Evolutionary conservation across 2,797 vertebrate genomes (phyloP), one percentile per base, ranked within the genome.

Genomic region (Sebastes vulpes): DNA sequence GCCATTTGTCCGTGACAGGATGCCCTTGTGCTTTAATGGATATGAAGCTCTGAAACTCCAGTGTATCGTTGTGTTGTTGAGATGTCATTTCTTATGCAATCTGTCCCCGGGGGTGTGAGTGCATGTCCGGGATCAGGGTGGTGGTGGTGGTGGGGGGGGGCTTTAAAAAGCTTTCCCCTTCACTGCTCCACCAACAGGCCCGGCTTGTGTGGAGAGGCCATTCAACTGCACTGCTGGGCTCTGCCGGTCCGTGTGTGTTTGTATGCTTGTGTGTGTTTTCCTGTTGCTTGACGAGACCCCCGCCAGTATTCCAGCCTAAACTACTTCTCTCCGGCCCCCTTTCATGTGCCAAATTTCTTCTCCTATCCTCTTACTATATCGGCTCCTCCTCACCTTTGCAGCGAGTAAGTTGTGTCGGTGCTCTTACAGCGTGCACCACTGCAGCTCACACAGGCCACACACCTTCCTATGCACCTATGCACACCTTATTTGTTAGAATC

Each of bases 131-230:
- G 81, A 88, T 82, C 84, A 84, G 79, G 79, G 76, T 38, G 35
- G 35, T 38, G 35, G 35, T 35, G 32, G 35, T 35, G 35, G 32
- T 1, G 11, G 32, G 78, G 79, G 77, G 72, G 71, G 70, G 32
- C 89, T 87, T 88, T 93, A 90, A 89, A 95, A 93, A 90, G 89
- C 84, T 92, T 95, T 94, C 90, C 89, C 85, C 92, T 93, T 90
- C 89, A 90, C 87, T 91, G 90, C 90, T 83, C 69, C 65, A 86
- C 83, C 83, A 85, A 85, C 90, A 79, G 85, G 74, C 87, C 75
- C 56, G 75, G 82, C 89, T 81, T 91, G 86, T 89, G 91, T 82
- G 58, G 72, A 84, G 84, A 93, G 64, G 78, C 87, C 87, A 90
- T 89, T 92, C 92, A 91, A 52, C 81, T 77, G 79, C 92, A 67